Conservation (phyloP, 2,888 invertebrate genomes). For the Eristalis intricaria region DNA sequence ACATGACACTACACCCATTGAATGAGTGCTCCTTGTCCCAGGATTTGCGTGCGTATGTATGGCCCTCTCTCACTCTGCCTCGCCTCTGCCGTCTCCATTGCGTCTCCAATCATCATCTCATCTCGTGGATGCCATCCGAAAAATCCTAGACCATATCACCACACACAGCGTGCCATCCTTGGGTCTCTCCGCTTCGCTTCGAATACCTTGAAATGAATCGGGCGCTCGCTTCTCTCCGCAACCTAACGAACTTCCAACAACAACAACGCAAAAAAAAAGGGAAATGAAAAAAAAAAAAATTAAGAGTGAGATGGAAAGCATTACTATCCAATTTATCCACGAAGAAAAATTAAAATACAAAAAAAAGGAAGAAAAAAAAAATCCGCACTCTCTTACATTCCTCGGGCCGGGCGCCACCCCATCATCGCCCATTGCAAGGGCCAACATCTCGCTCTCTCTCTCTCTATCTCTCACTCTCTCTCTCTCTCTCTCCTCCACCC, state of each 20-base stretch:
- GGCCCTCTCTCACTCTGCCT: background rate
- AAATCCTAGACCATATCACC: background rate
- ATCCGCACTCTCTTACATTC: constrained; percentile 44
- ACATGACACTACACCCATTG: constrained; percentile 56
- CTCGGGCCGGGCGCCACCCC: background rate
- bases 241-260: constrained; percentile 8
- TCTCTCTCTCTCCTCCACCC: too few species aligned
- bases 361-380: too few species aligned
- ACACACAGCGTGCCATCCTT: too few species aligned
- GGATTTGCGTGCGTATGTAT: constrained; percentile 1
- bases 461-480: background rate
- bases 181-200: too few species aligned
- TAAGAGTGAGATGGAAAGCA: constrained; percentile 64
- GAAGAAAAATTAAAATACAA: constrained; percentile 67
- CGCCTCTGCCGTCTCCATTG: background rate
- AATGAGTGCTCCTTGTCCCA: constrained; percentile 12
- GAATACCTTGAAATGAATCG: too few species aligned
- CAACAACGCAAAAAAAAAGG: constrained; percentile 2
- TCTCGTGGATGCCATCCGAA: background rate
- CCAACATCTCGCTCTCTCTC: constrained; percentile 9
- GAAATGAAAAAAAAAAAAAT: constrained; percentile 19
- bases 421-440: too few species aligned
- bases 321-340: constrained; percentile 67
- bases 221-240: too few species aligned
- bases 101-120: constrained; percentile 1